Conservation (phyloP, 2,113 vertebrate species). For the Glareola pratincola region DNA sequence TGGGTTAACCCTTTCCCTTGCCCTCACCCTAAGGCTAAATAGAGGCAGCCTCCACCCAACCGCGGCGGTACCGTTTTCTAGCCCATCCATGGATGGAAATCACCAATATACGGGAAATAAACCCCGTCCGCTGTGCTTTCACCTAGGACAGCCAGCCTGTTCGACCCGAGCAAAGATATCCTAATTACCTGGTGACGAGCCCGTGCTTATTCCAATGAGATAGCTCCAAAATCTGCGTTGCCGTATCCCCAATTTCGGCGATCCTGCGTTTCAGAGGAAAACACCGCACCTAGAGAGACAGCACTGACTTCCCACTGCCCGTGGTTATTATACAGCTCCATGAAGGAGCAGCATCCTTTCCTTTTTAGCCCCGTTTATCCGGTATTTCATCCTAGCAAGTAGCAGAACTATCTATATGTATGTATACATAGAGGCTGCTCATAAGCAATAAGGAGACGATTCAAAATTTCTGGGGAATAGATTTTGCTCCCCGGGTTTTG, state of each 20-base stretch:
- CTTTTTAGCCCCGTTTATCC: background rate
- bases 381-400: background rate
- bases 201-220: fast-evolving
- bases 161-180: background rate
- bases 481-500: background rate
- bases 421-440: fast-evolving
- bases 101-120: background rate
- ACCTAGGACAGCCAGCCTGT: background rate
- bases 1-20: background rate
- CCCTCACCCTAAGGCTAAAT: fast-evolving
- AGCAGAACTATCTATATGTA: background rate
- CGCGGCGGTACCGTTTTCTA: fast-evolving
- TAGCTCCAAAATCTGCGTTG: background rate
- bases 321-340: background rate
- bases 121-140: background rate
- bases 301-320: background rate
- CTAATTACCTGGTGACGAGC: background rate
- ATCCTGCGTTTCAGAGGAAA: background rate
- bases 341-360: background rate
- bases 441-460: background rate
- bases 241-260: background rate
- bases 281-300: fast-evolving
- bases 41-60: background rate
- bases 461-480: background rate
- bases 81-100: background rate